Percentiles rank a stretch among this genome's conserved stretches.
phyloP scores from a whole-genome alignment of 1,140 invertebrate species.

The Cheumatopsyche charites region DNA sequence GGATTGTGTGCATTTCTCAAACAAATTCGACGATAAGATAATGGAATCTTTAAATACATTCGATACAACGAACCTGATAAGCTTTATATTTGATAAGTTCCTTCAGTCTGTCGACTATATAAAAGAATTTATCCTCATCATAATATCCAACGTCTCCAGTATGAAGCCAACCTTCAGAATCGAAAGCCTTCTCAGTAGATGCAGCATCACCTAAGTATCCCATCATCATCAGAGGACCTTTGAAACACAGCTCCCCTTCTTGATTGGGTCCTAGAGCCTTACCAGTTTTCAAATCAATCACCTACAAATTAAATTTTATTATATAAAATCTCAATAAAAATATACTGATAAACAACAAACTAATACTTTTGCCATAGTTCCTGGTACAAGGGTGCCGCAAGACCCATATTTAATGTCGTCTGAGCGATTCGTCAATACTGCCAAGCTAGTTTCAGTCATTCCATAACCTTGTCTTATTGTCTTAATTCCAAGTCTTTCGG shows the following conservation, averaged over 20 bases:
- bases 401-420: slow-evolving; percentile 47
- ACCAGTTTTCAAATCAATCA: slow-evolving; percentile 63
- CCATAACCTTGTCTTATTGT: slow-evolving; percentile 61
- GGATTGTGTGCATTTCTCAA: neutral
- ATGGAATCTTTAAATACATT: neutral
- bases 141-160: slow-evolving; percentile 81
- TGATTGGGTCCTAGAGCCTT: slow-evolving; percentile 61
- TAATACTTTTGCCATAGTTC: slow-evolving; percentile 51
- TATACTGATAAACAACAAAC: neutral
- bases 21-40: no score
- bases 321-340: neutral
- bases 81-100: slow-evolving; percentile 84
- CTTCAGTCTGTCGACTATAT: slow-evolving; percentile 76
- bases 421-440: slow-evolving; percentile 49
- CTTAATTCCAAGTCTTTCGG: slow-evolving; percentile 54
- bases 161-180: slow-evolving; percentile 76
- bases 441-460: slow-evolving; percentile 61
- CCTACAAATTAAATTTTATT: slow-evolving; percentile 46
- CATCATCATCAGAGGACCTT: slow-evolving; percentile 66
- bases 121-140: slow-evolving; percentile 71
- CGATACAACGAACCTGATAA: slow-evolving; percentile 69
- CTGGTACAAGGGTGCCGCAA: slow-evolving; percentile 48
- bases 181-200: slow-evolving; percentile 70
- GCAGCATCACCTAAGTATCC: slow-evolving; percentile 69
- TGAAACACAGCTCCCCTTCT: slow-evolving; percentile 67